phyloP scores from a whole-genome alignment of 53 echinoderm and acorn worm species.

The Paracentrotus lividus region DNA sequence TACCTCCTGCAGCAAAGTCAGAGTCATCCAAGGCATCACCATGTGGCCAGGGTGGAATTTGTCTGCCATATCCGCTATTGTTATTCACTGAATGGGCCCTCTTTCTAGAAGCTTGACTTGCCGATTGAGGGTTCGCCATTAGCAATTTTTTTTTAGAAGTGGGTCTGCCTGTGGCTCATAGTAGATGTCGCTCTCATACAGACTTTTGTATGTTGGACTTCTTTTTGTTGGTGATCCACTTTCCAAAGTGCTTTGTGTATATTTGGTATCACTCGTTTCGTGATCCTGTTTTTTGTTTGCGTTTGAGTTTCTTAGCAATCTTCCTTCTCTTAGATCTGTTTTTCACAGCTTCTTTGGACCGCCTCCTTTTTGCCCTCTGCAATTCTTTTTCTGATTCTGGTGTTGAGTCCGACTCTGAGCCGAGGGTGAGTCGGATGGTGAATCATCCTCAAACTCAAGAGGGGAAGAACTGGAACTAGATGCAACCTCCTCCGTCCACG shows the following conservation, averaged over 20 bases:
- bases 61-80: neutral
- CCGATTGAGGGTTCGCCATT: neutral
- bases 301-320: neutral
- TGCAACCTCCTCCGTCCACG: too few relatives aligned
- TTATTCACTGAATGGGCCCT: neutral
- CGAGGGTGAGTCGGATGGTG: too few relatives aligned
- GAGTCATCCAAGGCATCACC: neutral
- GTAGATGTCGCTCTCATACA: neutral
- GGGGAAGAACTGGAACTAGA: too few relatives aligned
- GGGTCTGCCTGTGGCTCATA: neutral
- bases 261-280: too few relatives aligned
- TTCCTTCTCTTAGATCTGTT: neutral
- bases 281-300: neutral
- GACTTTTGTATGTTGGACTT: too few relatives aligned
- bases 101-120: neutral
- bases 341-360: constrained; percentile 15
- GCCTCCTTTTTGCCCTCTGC: neutral
- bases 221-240: too few relatives aligned
- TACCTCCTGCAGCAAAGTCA: neutral
- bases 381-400: too few relatives aligned
- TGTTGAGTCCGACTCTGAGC: too few relatives aligned
- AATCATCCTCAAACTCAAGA: too few relatives aligned
- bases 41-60: neutral
- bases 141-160: neutral
- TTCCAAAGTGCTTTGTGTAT: too few relatives aligned